Base-by-base conservation (phyloP, 2,888 invertebrate genomes). In the Macrosiphum euphorbiae region DNA sequence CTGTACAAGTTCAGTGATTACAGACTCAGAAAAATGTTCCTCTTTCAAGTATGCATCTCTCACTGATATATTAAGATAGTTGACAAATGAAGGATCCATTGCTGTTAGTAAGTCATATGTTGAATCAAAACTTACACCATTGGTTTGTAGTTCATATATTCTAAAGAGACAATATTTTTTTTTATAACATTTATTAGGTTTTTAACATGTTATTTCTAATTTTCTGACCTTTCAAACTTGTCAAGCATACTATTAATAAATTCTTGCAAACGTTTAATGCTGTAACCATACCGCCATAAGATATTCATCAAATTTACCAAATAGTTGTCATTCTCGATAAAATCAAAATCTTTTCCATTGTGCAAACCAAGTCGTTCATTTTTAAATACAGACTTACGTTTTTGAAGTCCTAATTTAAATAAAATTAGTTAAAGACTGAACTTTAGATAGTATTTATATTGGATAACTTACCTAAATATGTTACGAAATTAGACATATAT, bases 261-360 rank as follows among this genome's bases (percentile, higher is more conserved):
- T 95, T 95, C 95, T 28, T 96, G 95, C 52, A 97, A 95, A 92
- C 95, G 95, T 92, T 96, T 95, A 20, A 96, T 95, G 94, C 96
- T 96, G 93, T 96, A 95, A 13, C 97, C 97, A 95, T 97, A 97
- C 95, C 96, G 95, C 96, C 96, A 97, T 41, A 97, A 94, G 94
- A 97, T 95, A 95, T 96, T 96, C 1, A 95, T 95, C 26, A 96
- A 91, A 10, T 96, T 96, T 5, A 96, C 87, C 8, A 96, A 55
- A 13, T 95, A 95, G 96, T 96, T 97, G 41, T 95, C 95, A 95
- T 96, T 96, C 94, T 96, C 96, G 88, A 96, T 95, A 94, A 97
- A 96, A n/a, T 96, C 95, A 95, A 97, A 96, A 94, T 96, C 96
- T 78, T 96, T 95, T 8, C 96, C 96, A 95, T 97, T 96, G 96